Base-by-base conservation (phyloP, 2,797 vertebrate species). In the Tokudaia tokunoshimensis region DNA sequence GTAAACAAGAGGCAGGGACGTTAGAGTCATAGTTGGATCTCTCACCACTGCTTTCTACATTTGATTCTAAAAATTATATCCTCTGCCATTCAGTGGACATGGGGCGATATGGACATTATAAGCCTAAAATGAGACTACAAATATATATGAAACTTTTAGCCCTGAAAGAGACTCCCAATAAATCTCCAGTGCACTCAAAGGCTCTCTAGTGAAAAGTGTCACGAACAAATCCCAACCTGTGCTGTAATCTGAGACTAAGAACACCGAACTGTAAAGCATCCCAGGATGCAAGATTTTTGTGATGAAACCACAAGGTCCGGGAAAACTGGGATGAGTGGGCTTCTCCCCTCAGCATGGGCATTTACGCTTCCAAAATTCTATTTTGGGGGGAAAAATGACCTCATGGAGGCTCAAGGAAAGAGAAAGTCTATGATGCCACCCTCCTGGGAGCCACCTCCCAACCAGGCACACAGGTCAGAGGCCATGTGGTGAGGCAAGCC, bases 91-190 rank as follows among this genome's bases (percentile, higher is more conserved):
- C 26, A 47, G 24, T 34, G 15, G 29, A 85, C 55, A 80, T 44
- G 17, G 31, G 9, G 44, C 1, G 6, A 52, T 2, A 41, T 26
- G 14, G 72, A 50, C 2, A 0, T 3, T 0, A 0, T 9, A 13
- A n/a, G 37, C 15, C 14, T 8, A n/a, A 41, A 29, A 57, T 0
- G 6, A 2, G 20, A 10, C 17, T 52, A 37, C 44, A 9, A 0
- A 5, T 19, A 12, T 4, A 63, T 0, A 44, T 0, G 19, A 0
- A 9, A 13, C 17, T 0, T 2, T 26, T 6, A 72, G 34, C n/a
- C 22, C 87, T n/a, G 9, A 26, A 78, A 79, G 34, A 0, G 13
- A 24, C 11, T 50, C 61, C 83, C 37, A n/a, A n/a, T 15, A 82
- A 89, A 57, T 10, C 31, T 47, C 31, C 52, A 24, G 65, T 2